Conservation (phyloP, 2,113 vertebrate species). For the Pelusios castaneus region DNA sequence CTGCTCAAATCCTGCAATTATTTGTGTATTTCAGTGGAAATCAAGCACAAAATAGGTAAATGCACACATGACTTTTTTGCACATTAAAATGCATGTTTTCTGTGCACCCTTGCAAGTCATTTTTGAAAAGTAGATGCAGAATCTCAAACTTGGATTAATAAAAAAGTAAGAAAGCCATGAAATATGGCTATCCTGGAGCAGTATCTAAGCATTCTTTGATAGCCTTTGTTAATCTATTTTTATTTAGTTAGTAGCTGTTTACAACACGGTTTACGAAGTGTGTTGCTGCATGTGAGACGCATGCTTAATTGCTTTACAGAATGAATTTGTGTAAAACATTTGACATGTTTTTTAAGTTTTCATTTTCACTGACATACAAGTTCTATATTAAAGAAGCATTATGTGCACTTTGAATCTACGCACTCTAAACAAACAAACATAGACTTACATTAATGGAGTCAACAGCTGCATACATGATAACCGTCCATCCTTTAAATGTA, state of each 20-base stretch:
- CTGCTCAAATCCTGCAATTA: background rate
- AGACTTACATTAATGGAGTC: slow-evolving; percentile 82
- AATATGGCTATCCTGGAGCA: background rate
- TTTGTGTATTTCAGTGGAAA: background rate
- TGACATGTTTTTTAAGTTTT: background rate
- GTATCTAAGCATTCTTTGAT: background rate
- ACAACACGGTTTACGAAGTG: background rate
- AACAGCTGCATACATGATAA: slow-evolving; percentile 85
- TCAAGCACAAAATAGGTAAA: background rate
- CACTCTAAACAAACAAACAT: background rate
- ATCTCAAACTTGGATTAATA: background rate
- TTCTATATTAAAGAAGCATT: background rate
- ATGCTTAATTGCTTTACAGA: background rate
- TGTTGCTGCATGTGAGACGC: background rate
- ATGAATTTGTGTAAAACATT: background rate
- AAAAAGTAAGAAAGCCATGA: background rate
- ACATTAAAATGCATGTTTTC: background rate
- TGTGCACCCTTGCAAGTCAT: background rate
- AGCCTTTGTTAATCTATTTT: background rate
- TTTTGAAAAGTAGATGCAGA: background rate
- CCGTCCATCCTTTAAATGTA: slow-evolving; percentile 86
- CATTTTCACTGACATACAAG: background rate
- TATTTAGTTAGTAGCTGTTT: background rate
- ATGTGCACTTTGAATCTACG: background rate
- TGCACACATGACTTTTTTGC: background rate